Conservation (phyloP, 2,888 invertebrate species). For the Nineta flava region DNA sequence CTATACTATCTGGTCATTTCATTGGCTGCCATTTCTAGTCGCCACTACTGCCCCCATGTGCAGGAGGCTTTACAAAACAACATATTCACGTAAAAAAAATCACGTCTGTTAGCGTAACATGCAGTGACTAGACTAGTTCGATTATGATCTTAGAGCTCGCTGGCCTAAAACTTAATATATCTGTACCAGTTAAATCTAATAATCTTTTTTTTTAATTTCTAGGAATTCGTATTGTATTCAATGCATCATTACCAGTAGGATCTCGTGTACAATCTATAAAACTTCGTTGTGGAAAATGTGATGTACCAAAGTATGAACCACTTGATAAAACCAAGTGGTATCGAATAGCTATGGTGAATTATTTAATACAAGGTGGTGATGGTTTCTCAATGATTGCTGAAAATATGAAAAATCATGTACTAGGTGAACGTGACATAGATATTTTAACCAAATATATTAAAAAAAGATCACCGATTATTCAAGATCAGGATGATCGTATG, state of each 20-base stretch:
- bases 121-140: too few relatives aligned
- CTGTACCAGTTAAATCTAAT: too few relatives aligned
- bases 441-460: slow-evolving; percentile 34
- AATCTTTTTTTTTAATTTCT: too few relatives aligned
- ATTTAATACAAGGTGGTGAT: slow-evolving; percentile 52
- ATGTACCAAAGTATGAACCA: slow-evolving; percentile 42
- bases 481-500: slow-evolving; percentile 39
- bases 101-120: too few relatives aligned
- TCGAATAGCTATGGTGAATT: slow-evolving; percentile 41
- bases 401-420: slow-evolving; percentile 31
- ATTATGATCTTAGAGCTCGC: too few relatives aligned
- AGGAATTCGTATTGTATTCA: slow-evolving; percentile 26
- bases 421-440: slow-evolving; percentile 36
- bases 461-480: slow-evolving; percentile 30
- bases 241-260: slow-evolving; percentile 39
- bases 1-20: too few relatives aligned
- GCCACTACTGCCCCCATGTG: too few relatives aligned
- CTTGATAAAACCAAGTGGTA: slow-evolving; percentile 40
- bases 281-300: slow-evolving; percentile 46
- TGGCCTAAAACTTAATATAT: too few relatives aligned
- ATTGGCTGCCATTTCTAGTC: too few relatives aligned
- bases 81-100: too few relatives aligned
- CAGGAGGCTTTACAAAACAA: too few relatives aligned
- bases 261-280: slow-evolving; percentile 37
- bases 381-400: slow-evolving; percentile 38